A percentile compares a stretch with the other conserved stretches of the same genome.
These are phyloP conservation scores for Crotalus horridus DNA, from an alignment of 2,113 vertebrate genomes.

Conservation along the genomic window DNA sequence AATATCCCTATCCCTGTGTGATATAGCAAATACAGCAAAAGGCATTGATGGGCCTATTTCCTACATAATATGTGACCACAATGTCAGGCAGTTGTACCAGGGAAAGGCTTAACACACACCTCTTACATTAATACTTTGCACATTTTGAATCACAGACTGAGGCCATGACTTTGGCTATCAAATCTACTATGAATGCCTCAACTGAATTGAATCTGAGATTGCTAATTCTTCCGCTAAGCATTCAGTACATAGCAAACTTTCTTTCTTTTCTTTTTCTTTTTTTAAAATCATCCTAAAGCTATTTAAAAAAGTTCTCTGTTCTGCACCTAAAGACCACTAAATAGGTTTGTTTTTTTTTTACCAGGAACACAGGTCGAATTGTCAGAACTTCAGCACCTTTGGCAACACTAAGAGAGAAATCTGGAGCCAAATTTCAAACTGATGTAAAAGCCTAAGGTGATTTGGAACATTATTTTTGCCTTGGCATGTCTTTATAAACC, in stretches of 20 bases:
- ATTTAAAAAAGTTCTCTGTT: background rate
- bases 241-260: background rate
- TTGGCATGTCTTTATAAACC: background rate
- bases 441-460: background rate
- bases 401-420: background rate
- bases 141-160: background rate
- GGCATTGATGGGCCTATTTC: background rate
- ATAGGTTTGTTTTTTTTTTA: background rate
- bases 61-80: background rate
- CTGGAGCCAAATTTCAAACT: background rate
- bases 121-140: background rate
- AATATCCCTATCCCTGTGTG: background rate
- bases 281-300: background rate
- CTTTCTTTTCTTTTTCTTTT: background rate
- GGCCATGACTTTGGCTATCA: background rate
- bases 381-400: background rate
- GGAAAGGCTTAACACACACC: background rate
- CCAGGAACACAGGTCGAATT: background rate
- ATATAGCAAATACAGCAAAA: background rate
- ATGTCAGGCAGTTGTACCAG: background rate
- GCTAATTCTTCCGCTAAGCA: background rate
- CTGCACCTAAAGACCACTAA: background rate
- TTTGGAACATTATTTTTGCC: background rate
- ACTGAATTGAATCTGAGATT: background rate
- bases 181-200: background rate